Conservation (phyloP, 2,797 vertebrate species). For the Otolemur crassicaudatus region DNA sequence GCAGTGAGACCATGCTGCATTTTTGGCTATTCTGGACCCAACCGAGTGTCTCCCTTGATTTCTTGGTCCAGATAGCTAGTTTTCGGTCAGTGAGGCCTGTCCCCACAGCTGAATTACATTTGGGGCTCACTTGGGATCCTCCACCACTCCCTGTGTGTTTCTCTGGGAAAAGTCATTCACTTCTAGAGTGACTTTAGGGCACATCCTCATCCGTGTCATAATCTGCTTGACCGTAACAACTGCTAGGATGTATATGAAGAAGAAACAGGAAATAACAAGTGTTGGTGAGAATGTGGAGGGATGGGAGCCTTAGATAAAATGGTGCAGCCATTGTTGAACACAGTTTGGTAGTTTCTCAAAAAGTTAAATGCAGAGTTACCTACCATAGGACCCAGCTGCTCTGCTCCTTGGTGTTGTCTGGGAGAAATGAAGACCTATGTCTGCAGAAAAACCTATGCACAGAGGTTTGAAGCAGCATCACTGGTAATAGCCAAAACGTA, state of each 20-base stretch:
- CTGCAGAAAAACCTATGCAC: neutral
- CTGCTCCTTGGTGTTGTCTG: neutral
- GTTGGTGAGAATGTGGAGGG: neutral
- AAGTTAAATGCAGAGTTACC: neutral
- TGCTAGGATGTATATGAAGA: neutral
- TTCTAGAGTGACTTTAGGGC: neutral
- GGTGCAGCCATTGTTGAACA: neutral
- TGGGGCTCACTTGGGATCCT: fast-evolving
- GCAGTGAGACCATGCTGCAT: neutral
- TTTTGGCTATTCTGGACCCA: neutral
- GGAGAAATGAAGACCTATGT: neutral
- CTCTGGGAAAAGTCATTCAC: neutral
- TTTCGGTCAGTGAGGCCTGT: fast-evolving
- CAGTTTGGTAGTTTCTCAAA: neutral
- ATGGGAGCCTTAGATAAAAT: fast-evolving
- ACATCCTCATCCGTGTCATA: neutral
- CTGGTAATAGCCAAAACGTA: too few species aligned
- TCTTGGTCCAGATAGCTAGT: neutral
- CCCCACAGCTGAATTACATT: too few species aligned
- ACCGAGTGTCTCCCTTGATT: neutral
- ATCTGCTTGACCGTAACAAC: fast-evolving
- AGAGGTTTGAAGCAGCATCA: neutral
- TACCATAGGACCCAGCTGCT: neutral
- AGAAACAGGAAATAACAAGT: too few species aligned
- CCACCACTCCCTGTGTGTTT: neutral